Evolutionary conservation across 2,113 vertebrate species (phyloP).

Genomic region (Colossoma macropomum): DNA sequence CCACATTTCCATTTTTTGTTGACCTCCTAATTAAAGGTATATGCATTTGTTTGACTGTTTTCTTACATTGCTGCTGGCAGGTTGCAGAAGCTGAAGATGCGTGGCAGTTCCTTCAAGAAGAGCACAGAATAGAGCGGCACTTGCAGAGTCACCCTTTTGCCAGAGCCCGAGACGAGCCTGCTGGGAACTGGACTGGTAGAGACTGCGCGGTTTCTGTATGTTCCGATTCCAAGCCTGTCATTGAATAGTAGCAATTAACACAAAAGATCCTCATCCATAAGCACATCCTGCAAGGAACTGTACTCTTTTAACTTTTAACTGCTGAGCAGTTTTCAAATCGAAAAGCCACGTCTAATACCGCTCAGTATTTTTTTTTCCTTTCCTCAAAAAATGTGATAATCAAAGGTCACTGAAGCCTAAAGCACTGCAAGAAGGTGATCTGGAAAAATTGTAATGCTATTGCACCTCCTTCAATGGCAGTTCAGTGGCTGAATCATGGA

Average conservation of each 20-base stretch:
- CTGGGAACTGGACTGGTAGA: conserved; percentile 29
- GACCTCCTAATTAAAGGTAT: background rate
- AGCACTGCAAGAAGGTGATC: background rate
- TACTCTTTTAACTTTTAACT: conserved; percentile 33
- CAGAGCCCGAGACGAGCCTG: conserved; percentile 2
- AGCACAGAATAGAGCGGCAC: conserved; percentile 59
- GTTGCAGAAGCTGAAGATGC: conserved; percentile 71
- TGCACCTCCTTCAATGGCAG: background rate
- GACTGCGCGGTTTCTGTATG: conserved; percentile 22
- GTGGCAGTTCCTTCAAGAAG: conserved; percentile 70
- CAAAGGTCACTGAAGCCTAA: conserved; percentile 7
- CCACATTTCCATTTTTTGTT: background rate
- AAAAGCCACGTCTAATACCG: conserved; percentile 14
- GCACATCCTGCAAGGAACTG: conserved; percentile 46
- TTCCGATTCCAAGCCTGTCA: background rate
- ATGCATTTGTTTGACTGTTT: background rate
- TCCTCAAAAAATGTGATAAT: background rate
- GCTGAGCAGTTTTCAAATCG: conserved; percentile 45
- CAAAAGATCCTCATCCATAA: conserved; percentile 26
- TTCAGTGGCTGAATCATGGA: background rate
- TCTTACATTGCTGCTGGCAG: conserved; percentile 59
- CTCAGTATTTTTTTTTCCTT: conserved; percentile 10
- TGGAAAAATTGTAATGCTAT: background rate
- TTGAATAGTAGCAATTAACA: conserved; percentile 10
- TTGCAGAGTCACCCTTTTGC: conserved; percentile 20